Evolutionary conservation across 2,797 vertebrate genomes (phyloP).

Genomic region (Rhynchonycteris naso): DNA sequence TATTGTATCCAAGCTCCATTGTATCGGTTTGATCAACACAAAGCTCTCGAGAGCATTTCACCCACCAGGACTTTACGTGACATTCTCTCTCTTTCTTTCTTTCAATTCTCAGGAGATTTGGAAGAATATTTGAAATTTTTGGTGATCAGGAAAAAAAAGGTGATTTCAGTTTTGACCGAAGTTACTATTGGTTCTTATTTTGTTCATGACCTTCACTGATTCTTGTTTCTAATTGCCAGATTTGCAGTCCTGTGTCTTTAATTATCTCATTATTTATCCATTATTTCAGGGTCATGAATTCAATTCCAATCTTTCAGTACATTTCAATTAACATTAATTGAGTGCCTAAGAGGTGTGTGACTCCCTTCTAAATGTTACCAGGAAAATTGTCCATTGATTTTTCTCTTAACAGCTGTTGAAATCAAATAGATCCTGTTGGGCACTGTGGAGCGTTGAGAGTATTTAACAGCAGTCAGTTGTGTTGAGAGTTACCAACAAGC

Average conservation of each 20-base stretch:
- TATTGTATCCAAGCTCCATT: background rate
- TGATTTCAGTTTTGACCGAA: background rate
- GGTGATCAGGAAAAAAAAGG: background rate
- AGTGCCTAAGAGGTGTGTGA: background rate
- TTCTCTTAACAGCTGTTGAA: constrained; percentile 66
- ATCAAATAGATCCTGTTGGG: constrained; percentile 59
- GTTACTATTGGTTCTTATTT: constrained; percentile 19
- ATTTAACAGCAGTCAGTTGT: constrained; percentile 41
- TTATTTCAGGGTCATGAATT: constrained; percentile 59
- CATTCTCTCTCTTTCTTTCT: background rate
- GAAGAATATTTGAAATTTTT: constrained; percentile 4
- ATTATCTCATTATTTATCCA: constrained; percentile 56
- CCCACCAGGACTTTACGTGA: background rate
- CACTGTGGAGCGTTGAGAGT: background rate
- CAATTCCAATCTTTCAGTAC: constrained; percentile 53
- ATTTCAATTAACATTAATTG: constrained; percentile 68
- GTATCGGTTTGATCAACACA: background rate
- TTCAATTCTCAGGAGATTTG: background rate
- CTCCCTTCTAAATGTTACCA: constrained; percentile 47
- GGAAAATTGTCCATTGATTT: constrained; percentile 73
- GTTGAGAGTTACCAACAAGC: background rate
- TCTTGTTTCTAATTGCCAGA: constrained; percentile 30
- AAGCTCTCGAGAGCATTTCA: background rate
- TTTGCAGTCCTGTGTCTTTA: constrained; percentile 50
- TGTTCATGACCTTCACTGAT: constrained; percentile 2